Evolutionary conservation across 2,797 vertebrate genomes (phyloP).

Genomic region (Poeciliopsis presidionis): DNA sequence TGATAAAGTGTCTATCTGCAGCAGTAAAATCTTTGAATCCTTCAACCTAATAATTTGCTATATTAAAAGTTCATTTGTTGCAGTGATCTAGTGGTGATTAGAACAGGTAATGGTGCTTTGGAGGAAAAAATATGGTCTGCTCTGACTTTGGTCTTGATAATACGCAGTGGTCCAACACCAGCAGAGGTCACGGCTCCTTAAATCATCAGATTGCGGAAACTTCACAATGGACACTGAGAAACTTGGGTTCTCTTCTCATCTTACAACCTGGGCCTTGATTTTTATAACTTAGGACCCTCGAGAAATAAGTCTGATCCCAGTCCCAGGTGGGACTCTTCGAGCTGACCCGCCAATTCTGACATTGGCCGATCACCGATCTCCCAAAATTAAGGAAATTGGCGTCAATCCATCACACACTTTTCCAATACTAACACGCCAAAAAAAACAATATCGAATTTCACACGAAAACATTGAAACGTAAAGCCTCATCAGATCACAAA

Average conservation of each 20-base stretch:
- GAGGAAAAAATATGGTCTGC: background rate
- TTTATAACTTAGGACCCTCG: background rate
- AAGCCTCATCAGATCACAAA: background rate
- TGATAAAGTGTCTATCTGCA: background rate
- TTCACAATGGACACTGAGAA: background rate
- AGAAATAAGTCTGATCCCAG: background rate
- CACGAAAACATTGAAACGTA: background rate
- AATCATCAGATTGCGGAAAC: background rate
- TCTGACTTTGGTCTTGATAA: background rate
- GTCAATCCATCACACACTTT: no score
- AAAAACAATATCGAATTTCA: background rate
- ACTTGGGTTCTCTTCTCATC: background rate
- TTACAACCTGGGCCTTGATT: background rate
- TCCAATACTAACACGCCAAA: no score
- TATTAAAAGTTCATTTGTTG: background rate
- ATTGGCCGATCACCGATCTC: no score
- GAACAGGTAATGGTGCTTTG: background rate
- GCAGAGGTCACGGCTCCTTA: background rate
- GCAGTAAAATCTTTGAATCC: no score
- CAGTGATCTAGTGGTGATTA: background rate
- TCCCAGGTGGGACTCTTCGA: no score
- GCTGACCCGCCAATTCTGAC: no score
- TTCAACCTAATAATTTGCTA: conserved; percentile 3
- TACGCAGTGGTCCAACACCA: background rate
- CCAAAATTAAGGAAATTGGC: no score